Conservation (phyloP, 2,888 invertebrate genomes). For the Rhamnusium bicolor region DNA sequence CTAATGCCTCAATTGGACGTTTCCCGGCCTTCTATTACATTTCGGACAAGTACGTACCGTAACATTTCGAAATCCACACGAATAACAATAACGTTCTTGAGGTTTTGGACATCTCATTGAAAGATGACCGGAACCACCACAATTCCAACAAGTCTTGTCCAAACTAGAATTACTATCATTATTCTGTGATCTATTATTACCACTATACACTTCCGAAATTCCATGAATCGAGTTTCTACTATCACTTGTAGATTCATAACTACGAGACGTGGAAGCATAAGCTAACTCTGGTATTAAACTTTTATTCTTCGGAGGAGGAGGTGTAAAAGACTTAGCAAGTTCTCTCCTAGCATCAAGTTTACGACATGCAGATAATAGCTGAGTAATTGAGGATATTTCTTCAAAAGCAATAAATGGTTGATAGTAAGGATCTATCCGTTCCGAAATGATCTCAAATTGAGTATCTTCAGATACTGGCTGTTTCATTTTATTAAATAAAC, state of each 20-base stretch:
- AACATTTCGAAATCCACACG: constrained; percentile 18
- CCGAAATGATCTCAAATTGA: neutral
- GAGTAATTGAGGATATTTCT: neutral
- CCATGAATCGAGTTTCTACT: neutral
- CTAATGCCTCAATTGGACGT: neutral
- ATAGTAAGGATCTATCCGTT: neutral
- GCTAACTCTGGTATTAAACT: constrained; percentile 35
- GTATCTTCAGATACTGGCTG: neutral
- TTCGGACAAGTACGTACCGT: constrained; percentile 35
- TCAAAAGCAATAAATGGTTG: neutral
- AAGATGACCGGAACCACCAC: constrained; percentile 25
- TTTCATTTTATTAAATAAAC: neutral
- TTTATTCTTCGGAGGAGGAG: neutral
- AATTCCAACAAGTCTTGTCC: constrained; percentile 24
- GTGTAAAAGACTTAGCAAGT: constrained; percentile 23
- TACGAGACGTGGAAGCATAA: neutral
- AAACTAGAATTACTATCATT: too few species aligned
- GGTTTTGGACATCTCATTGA: constrained; percentile 23
- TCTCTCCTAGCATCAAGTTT: constrained; percentile 34
- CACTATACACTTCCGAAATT: neutral
- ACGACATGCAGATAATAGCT: constrained; percentile 1
- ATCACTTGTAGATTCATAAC: neutral
- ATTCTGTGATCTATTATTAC: too few species aligned
- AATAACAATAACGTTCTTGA: constrained; percentile 22
- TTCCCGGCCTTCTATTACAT: constrained; percentile 4